Evolutionary conservation across 2,797 vertebrate species (phyloP), one percentile per base, ranked within the genome.

Genomic region (Pempheris klunzingeri): DNA sequence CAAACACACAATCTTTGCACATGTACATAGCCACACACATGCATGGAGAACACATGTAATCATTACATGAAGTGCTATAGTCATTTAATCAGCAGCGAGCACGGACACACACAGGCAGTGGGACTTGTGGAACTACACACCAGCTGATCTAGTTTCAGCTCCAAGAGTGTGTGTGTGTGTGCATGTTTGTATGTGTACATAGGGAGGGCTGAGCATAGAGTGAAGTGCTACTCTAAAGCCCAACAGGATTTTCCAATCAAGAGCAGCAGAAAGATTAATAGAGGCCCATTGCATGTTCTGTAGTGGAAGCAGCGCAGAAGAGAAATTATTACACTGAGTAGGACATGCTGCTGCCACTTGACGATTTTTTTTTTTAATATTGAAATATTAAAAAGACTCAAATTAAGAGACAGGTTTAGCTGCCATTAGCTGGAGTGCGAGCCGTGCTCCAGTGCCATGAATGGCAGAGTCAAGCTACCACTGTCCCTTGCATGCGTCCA

Each of bases 241-340:
- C 85, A 88, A 90, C 81, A 89, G 89, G 90, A 92, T 90, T 93
- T 93, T 92, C 86, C 87, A 92, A 92, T 93, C 91, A 93, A 81
- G 85, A 85, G 87, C 69, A 86, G 86, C 74, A 77, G 74, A 87
- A 80, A 91, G 91, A 93, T 92, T 89, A 94, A 87, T 86, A 77
- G 63, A 75, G 65, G 53, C 76, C 72, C 70, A 77, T 47, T 64
- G 73, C 81, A 80, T 63, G 64, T 64, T 73, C 49, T 39, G 67
- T 50, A 68, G 68, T 67, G 52, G 76, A 74, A 43, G 50, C 62
- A 22, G 47, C 17, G 64, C 65, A 74, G 43, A 52, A 77, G 47
- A 74, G 50, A 82, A 62, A 74, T 47, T 38, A 77, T 60, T 50
- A 32, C 13, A 32, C 26, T 28, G 36, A 81, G 63, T 15, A 64